Percentiles rank a stretch among this genome's conserved stretches.
Evolutionary conservation across 1,140 invertebrate genomes (phyloP).

Genomic region (Euwallacea fornicatus): DNA sequence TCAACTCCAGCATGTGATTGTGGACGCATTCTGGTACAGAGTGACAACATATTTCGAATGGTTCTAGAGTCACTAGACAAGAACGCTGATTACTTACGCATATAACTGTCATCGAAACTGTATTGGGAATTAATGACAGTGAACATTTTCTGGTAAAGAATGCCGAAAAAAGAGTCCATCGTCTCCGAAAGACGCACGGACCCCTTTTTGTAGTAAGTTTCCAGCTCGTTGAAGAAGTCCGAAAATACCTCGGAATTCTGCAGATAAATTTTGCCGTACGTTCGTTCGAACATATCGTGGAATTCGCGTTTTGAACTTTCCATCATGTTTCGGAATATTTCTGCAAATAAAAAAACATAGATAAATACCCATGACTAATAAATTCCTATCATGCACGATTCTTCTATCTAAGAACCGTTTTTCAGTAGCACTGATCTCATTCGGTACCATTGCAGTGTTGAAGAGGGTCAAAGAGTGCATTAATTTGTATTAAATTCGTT

Average conservation of each 20-base stretch:
- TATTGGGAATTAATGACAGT: slow-evolving; percentile 90
- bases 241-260: slow-evolving; percentile 91
- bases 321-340: slow-evolving; percentile 84
- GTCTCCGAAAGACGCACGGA: slow-evolving; percentile 79
- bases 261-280: slow-evolving; percentile 94
- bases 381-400: not conserved
- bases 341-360: slow-evolving; percentile 56
- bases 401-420: no score
- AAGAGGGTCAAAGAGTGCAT: no score
- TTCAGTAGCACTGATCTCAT: no score
- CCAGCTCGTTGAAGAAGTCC: slow-evolving; percentile 86
- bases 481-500: no score
- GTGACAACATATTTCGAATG: not conserved
- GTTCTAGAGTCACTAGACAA: not conserved
- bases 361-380: not conserved
- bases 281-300: slow-evolving; percentile 91
- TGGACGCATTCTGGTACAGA: slow-evolving; percentile 67
- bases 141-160: slow-evolving; percentile 95
- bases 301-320: slow-evolving; percentile 81
- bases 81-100: slow-evolving; percentile 42
- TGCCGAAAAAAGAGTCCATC: slow-evolving; percentile 91
- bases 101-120: slow-evolving; percentile 80
- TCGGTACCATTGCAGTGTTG: no score
- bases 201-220: slow-evolving; percentile 85
- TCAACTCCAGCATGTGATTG: slow-evolving; percentile 87